Conservation (phyloP, 2,888 invertebrate species). For the Cataglyphis altisquamis region DNA sequence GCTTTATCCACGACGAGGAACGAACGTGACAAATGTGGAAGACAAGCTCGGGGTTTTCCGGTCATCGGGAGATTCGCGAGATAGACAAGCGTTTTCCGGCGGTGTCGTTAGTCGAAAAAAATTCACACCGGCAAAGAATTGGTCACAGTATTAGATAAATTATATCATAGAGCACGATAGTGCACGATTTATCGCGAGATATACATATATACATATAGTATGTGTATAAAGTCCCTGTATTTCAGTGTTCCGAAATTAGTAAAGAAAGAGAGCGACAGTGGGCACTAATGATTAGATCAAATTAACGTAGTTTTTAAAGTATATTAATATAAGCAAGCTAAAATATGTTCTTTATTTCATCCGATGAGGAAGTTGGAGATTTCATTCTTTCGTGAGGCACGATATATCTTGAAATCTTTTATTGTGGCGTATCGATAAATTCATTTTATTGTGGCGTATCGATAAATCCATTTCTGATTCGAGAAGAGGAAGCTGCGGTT, state of each 20-base stretch:
- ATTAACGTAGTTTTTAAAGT: conserved; percentile 15
- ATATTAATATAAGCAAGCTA: conserved; percentile 11
- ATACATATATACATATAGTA: conserved; percentile 19
- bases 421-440: conserved; percentile 38
- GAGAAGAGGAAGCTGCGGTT: not conserved
- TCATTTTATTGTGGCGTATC: conserved; percentile 25
- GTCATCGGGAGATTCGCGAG: conserved; percentile 7
- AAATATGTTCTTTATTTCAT: conserved; percentile 16
- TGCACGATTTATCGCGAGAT: conserved; percentile 24
- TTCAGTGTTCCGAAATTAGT: conserved; percentile 25
- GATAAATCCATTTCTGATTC: conserved; percentile 27
- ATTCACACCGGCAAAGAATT: conserved; percentile 6
- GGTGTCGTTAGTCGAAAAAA: not conserved
- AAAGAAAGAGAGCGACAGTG: conserved; percentile 3
- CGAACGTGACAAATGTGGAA: not conserved
- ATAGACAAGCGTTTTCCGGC: conserved; percentile 12
- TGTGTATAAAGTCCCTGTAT: conserved; percentile 38
- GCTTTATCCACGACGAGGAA: conserved; percentile 24
- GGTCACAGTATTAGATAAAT: conserved; percentile 33
- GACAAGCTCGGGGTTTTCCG: conserved; percentile 14
- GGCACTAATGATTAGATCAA: not conserved
- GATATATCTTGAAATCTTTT: conserved; percentile 3
- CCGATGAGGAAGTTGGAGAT: not conserved
- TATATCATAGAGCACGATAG: conserved; percentile 27
- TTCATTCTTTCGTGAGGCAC: conserved; percentile 2